Conservation (phyloP, 2,888 invertebrate genomes). For the Rhimphoctona megacephalus region DNA sequence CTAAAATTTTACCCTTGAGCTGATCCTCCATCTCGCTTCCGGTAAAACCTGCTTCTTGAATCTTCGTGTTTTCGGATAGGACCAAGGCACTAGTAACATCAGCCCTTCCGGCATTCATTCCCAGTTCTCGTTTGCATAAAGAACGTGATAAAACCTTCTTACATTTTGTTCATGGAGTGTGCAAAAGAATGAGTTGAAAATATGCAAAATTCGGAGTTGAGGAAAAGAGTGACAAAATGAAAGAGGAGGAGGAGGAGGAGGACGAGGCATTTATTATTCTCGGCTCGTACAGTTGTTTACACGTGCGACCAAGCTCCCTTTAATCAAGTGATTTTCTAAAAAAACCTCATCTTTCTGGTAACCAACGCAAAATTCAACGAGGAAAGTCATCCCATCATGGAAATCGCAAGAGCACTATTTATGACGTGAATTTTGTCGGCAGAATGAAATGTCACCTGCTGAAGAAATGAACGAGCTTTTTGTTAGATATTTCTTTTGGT, state of each 20-base stretch:
- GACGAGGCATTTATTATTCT: constrained; percentile 56
- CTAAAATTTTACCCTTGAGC: constrained; percentile 14
- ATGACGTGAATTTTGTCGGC: neutral
- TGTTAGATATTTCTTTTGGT: neutral
- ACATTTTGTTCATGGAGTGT: constrained; percentile 36
- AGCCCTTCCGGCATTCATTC: constrained; percentile 55
- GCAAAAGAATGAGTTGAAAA: constrained; percentile 39
- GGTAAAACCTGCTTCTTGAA: constrained; percentile 41
- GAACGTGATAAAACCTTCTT: constrained; percentile 61
- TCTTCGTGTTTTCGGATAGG: constrained; percentile 16
- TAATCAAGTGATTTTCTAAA: constrained; percentile 61
- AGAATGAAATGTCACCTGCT: neutral
- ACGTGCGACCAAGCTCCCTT: constrained; percentile 64
- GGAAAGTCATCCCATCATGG: constrained; percentile 46
- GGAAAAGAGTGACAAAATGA: constrained; percentile 23
- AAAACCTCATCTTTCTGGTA: neutral
- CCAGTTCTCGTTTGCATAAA: constrained; percentile 59
- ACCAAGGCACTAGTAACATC: constrained; percentile 39
- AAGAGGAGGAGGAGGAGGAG: constrained; percentile 14
- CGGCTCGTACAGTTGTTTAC: constrained; percentile 62
- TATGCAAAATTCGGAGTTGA: constrained; percentile 33
- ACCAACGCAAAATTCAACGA: constrained; percentile 39
- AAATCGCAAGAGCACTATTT: constrained; percentile 20
- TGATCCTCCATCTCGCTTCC: constrained; percentile 4
- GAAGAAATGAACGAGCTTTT: neutral